phyloP scores from a whole-genome alignment of 1,140 invertebrate species.

The Drosophila paulistorum region DNA sequence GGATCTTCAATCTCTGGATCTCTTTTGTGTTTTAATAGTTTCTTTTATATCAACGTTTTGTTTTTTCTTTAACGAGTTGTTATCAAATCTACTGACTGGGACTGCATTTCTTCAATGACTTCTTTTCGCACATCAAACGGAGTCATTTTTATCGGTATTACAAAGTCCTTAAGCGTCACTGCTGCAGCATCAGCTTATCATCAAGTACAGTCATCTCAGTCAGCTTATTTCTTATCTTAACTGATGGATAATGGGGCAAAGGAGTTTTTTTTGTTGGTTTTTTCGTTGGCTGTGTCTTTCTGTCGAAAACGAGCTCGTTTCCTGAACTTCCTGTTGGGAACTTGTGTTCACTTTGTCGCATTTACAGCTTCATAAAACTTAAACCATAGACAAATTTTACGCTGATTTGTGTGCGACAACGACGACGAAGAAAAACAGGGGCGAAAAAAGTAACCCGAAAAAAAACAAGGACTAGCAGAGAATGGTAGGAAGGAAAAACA shows the following conservation, averaged over 20 bases:
- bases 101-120: neutral
- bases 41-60: too few relatives aligned
- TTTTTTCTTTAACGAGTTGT: too few relatives aligned
- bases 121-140: neutral
- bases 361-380: conserved; percentile 71
- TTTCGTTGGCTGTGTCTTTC: neutral
- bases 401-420: conserved; percentile 60
- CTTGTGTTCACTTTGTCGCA: conserved; percentile 61
- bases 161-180: conserved; percentile 1
- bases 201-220: conserved; percentile 3
- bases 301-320: conserved; percentile 31
- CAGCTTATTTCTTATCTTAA: neutral
- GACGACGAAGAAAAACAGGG: neutral
- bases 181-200: neutral
- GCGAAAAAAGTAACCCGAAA: conserved; percentile 11
- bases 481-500: conserved; percentile 17
- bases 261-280: neutral
- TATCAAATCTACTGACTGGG: too few relatives aligned
- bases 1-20: too few relatives aligned
- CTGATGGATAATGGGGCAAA: neutral
- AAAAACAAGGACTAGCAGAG: neutral
- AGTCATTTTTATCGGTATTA: conserved; percentile 10
- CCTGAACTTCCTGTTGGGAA: conserved; percentile 22
- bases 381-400: conserved; percentile 73
- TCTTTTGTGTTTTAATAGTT: too few relatives aligned